Conservation (phyloP, 2,797 vertebrate genomes). For the Cottoperca gobio region DNA sequence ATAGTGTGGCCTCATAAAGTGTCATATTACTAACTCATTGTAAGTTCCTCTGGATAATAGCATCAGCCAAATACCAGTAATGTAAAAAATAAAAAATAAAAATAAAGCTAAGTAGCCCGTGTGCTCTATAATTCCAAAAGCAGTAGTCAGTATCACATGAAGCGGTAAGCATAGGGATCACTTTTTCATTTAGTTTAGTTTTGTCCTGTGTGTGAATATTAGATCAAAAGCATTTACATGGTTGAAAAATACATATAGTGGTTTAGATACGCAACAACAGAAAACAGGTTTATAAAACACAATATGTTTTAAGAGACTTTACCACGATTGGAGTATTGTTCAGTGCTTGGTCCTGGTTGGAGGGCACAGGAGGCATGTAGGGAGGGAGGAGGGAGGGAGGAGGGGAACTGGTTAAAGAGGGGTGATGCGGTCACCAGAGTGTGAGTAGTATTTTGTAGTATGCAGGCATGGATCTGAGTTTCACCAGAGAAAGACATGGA, state of each 20-base stretch:
- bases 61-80: not conserved
- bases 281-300: not conserved
- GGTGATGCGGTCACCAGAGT: not conserved
- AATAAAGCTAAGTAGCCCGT: not conserved
- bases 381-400: not conserved
- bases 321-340: not conserved
- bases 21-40: not conserved
- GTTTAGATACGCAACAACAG: not conserved
- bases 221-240: not conserved
- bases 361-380: too few species aligned
- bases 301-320: not conserved
- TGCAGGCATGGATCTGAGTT: not conserved
- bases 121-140: not conserved
- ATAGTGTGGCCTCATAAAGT: not conserved
- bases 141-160: not conserved
- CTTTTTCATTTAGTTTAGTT: not conserved
- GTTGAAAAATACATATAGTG: not conserved
- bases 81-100: constrained; percentile 1
- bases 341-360: not conserved
- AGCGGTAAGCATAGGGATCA: not conserved
- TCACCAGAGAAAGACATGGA: not conserved
- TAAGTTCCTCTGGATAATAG: not conserved
- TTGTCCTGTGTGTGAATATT: not conserved
- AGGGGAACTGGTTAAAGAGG: not conserved
- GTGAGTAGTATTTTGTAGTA: too few species aligned